A percentile compares a stretch with the other conserved stretches of the same genome.
These are phyloP conservation scores for Drosophila mayaguana DNA, from an alignment of 2,888 invertebrate genomes.

Conservation along the genomic window DNA sequence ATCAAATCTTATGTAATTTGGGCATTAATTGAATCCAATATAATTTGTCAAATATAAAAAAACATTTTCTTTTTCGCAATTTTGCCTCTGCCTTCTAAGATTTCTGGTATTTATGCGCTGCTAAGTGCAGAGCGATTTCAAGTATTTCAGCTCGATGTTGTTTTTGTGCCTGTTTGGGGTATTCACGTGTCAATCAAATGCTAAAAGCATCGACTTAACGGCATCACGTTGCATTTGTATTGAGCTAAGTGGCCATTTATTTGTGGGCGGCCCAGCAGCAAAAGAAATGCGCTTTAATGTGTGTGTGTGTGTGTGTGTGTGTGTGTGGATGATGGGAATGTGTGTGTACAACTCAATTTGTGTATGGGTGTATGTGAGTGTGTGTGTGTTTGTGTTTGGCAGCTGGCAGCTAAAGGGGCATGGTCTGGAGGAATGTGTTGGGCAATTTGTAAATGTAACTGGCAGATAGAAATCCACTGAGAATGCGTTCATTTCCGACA, in stretches of 20 bases:
- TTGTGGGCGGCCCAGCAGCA: conserved; percentile 30
- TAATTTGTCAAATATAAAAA: conserved; percentile 5
- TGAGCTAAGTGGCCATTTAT: conserved; percentile 60
- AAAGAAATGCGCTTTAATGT: conserved; percentile 46
- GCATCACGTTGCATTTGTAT: conserved; percentile 62
- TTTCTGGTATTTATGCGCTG: conserved; percentile 49
- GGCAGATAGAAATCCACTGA: conserved; percentile 70
- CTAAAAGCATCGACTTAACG: conserved; percentile 67
- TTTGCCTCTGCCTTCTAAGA: conserved; percentile 7
- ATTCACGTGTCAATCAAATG: conserved; percentile 71
- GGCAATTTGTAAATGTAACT: conserved; percentile 79
- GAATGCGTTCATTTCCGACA: conserved; percentile 55
- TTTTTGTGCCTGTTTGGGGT: conserved; percentile 26
- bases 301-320: neutral
- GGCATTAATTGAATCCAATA: conserved; percentile 9
- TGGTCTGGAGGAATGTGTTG: conserved; percentile 48
- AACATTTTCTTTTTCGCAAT: conserved; percentile 26
- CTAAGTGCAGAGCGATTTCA: conserved; percentile 56
- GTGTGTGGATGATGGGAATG: conserved; percentile 2
- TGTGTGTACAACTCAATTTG: conserved; percentile 59
- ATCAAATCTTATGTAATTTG: neutral
- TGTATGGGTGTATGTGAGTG: neutral
- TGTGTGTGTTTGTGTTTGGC: conserved; percentile 3
- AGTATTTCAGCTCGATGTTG: conserved; percentile 27
- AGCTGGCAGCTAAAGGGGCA: conserved; percentile 8